Percentiles rank a stretch among this genome's conserved stretches.
These are phyloP conservation scores for Catharus fuscescens DNA, from an alignment of 2,113 vertebrate genomes.

Conservation along the genomic window DNA sequence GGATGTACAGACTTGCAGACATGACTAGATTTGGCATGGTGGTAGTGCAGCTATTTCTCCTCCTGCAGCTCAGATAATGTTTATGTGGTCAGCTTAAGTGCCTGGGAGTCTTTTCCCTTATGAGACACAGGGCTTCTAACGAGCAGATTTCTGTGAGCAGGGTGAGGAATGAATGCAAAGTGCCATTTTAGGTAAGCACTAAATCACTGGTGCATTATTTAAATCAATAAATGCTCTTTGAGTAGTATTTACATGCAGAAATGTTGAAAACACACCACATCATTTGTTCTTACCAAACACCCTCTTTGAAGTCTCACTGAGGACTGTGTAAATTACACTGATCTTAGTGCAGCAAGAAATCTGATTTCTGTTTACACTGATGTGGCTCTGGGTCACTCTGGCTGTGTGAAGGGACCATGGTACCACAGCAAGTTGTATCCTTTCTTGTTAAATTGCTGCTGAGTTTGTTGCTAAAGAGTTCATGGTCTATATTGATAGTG, in stretches of 20 bases:
- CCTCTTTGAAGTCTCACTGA: background rate
- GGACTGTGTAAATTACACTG: background rate
- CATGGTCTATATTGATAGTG: background rate
- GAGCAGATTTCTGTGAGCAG: background rate
- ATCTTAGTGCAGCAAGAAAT: background rate
- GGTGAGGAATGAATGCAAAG: background rate
- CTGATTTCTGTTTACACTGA: background rate
- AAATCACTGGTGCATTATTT: background rate
- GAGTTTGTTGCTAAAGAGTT: background rate
- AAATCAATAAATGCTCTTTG: constrained; percentile 6
- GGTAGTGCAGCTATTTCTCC: background rate
- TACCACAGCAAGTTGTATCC: background rate
- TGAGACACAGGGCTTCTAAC: background rate
- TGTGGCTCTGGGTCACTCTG: background rate
- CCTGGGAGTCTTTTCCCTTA: background rate
- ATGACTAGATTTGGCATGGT: background rate
- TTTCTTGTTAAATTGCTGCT: background rate
- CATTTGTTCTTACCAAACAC: background rate
- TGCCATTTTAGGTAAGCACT: constrained; percentile 2
- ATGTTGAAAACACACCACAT: background rate
- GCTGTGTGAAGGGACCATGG: background rate
- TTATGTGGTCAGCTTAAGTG: constrained; percentile 50
- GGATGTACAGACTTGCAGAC: background rate
- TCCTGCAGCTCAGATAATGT: constrained; percentile 12
- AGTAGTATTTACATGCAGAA: background rate